Evolutionary conservation across 2,113 vertebrate species (phyloP).

Genomic region (Sylvia atricapilla): DNA sequence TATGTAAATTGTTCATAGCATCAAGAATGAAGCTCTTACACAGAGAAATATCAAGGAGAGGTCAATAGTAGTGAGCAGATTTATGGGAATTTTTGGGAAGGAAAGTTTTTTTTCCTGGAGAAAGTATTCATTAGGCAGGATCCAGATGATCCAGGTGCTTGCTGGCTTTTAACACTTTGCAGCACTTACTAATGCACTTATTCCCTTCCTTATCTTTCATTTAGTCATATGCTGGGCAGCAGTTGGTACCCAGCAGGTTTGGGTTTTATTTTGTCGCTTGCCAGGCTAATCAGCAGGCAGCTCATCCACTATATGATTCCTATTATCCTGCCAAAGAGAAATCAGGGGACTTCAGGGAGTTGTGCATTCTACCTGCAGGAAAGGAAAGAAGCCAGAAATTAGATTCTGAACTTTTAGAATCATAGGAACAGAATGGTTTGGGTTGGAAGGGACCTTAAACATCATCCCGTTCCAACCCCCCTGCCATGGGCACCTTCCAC

Average conservation of each 20-base stretch:
- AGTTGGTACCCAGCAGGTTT: not conserved
- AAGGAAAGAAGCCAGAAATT: not conserved
- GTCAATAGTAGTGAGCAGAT: not conserved
- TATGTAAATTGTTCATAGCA: not conserved
- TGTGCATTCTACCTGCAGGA: not conserved
- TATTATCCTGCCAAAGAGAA: not conserved
- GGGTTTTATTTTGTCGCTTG: not conserved
- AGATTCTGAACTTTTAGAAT: not conserved
- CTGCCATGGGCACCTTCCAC: not conserved
- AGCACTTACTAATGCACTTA: not conserved
- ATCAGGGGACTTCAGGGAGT: not conserved
- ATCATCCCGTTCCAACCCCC: rapidly evolving
- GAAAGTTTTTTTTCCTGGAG: not conserved
- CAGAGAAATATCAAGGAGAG: not conserved
- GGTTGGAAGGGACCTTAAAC: not conserved
- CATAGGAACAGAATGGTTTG: not conserved
- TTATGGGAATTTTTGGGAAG: not conserved
- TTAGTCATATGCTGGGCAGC: not conserved
- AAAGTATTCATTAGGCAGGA: not conserved
- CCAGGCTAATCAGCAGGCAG: not conserved
- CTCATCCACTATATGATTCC: not conserved
- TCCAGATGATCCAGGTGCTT: not conserved
- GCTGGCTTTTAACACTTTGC: not conserved
- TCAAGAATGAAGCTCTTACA: not conserved
- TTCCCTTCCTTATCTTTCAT: not conserved